phyloP scores from a whole-genome alignment of 2,888 invertebrate genomes.

The Stenchaetothrips biformis region DNA sequence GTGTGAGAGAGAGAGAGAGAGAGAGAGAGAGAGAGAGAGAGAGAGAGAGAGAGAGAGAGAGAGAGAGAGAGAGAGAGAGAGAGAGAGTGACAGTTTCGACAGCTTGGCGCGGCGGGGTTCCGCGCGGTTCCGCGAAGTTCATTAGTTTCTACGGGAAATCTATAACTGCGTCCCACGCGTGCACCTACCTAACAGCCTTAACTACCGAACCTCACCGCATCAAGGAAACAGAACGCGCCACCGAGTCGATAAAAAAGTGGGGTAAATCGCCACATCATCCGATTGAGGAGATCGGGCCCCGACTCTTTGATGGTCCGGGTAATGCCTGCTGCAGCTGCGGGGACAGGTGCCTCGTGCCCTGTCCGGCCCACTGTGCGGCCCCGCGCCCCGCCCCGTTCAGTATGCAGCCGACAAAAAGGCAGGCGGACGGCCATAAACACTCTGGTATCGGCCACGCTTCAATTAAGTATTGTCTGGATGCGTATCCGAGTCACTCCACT shows the following conservation, averaged over 20 bases:
- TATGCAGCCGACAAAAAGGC: slow-evolving; percentile 15
- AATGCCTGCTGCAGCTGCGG: slow-evolving; percentile 2
- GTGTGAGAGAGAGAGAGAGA: neutral
- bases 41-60: neutral
- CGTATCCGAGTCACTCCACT: neutral
- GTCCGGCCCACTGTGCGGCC: neutral
- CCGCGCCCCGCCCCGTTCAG: neutral
- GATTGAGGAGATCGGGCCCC: neutral
- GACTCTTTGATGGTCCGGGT: neutral
- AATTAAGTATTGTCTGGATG: slow-evolving; percentile 19
- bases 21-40: neutral
- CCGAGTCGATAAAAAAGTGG: no score
- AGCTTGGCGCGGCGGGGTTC: no score
- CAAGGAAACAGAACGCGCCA: no score
- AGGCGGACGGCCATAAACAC: slow-evolving; percentile 7
- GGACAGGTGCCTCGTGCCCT: slow-evolving; percentile 3
- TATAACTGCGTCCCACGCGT: no score
- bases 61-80: no score
- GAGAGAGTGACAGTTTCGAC: no score
- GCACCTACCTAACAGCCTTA: no score
- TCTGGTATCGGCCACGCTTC: slow-evolving; percentile 12
- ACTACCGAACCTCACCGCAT: no score
- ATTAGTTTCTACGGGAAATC: no score
- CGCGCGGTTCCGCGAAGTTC: no score
- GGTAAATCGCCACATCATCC: neutral